Base-by-base conservation (phyloP, 1,140 invertebrate genomes). In the Drosophila kikkawai region DNA sequence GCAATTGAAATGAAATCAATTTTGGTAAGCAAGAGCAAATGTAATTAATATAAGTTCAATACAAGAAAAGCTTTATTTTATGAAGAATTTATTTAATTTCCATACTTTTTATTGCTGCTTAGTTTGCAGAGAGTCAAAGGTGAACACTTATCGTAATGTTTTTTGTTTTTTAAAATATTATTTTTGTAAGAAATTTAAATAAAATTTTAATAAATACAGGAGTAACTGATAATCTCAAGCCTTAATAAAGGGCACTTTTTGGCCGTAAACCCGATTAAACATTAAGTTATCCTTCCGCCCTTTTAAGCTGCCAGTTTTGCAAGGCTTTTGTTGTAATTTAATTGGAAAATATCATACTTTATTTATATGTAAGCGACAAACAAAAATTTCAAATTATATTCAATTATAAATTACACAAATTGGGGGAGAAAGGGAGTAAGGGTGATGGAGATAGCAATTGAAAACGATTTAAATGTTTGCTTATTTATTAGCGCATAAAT, bases 401-500 rank as follows among this genome's bases (percentile, higher is more conserved):
- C 63, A 68, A 69, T 69, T 73, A 73, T 73, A 73, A 73, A 73
- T 73, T 73, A 73, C 69, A 73, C 69, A 60, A 73, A 73, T 60
- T 50, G 53, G 26, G 17, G 69, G 53, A 51, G 59, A 29, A 29
- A 34, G 51, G 15, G 29, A 22, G 17, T 3, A 26, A 22, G 29
- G 6, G n/a, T 12, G 66, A 71, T 3, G 17, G 45, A 60, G 69
- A 73, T 51, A 60, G 74, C 59, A 78, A 74, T 74, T 81, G 47
- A 80, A 84, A 80, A 60, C 55, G 63, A 56, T 50, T 73, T 76
- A 57, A 79, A 87, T 75, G 57, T 88, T 56, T 66, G 74, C 81
- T 87, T 82, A 82, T 82, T 73, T 88, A 86, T 86, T 76, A 74
- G 64, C 65, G 71, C 66, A 83, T 79, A 79, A 83, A 83, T 82